Percentiles rank a stretch among this genome's conserved stretches.
phyloP scores from a whole-genome alignment of 2,888 invertebrate genomes.

The Eupithecia subumbrata region DNA sequence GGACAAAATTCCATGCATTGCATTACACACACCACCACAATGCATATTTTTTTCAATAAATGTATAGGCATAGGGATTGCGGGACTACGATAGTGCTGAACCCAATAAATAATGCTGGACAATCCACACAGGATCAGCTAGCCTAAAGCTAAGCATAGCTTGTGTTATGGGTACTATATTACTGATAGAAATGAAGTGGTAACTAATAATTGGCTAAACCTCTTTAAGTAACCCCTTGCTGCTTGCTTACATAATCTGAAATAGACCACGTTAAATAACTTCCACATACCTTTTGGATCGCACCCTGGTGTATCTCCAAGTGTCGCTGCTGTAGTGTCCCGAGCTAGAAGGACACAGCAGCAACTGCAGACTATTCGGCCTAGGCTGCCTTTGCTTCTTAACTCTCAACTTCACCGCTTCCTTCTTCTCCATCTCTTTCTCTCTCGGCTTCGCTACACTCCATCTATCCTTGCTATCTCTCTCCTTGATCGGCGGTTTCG shows the following conservation, averaged over 20 bases:
- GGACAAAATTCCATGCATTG: neutral
- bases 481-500: conserved; percentile 70
- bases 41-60: no score
- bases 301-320: conserved; percentile 78
- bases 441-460: conserved; percentile 49
- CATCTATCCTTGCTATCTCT: conserved; percentile 11
- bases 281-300: conserved; percentile 73
- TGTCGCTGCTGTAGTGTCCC: conserved; percentile 78
- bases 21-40: no score
- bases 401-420: conserved; percentile 72
- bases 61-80: no score
- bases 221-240: neutral
- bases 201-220: no score
- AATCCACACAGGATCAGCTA: no score
- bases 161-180: neutral
- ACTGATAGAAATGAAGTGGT: no score
- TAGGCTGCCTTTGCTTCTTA: conserved; percentile 73
- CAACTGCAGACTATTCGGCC: conserved; percentile 78
- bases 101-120: no score
- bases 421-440: conserved; percentile 52
- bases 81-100: no score
- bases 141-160: no score
- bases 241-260: neutral
- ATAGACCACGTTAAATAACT: neutral
- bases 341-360: conserved; percentile 76